Percentiles rank a stretch among this genome's conserved stretches.
Evolutionary conservation across 2,797 vertebrate species (phyloP).

Genomic region (Catamblyrhynchus diadema): DNA sequence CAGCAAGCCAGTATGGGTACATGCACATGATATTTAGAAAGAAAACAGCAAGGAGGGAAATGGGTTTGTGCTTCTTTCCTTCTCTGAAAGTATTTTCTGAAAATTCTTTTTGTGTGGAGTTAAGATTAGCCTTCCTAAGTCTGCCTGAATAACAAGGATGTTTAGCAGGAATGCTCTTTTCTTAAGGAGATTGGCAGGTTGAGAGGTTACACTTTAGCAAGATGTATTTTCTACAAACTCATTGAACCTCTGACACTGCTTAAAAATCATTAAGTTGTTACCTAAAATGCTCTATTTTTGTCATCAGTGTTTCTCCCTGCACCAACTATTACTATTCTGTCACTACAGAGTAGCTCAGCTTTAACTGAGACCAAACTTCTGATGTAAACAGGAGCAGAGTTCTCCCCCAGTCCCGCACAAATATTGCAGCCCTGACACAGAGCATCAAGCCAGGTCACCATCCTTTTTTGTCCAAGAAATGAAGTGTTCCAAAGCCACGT

Average conservation of each 20-base stretch:
- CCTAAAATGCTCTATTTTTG: background rate
- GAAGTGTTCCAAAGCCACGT: background rate
- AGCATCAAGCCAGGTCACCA: background rate
- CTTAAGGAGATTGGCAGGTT: background rate
- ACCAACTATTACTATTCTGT: background rate
- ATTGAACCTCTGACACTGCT: background rate
- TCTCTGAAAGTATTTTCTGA: background rate
- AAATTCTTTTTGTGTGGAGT: background rate
- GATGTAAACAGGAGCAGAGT: background rate
- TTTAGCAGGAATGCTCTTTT: background rate
- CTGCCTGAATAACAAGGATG: background rate
- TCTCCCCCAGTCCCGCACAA: background rate
- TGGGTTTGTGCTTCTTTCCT: background rate
- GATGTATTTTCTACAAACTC: background rate
- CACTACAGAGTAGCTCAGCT: background rate
- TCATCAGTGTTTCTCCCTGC: background rate
- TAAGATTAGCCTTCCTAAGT: background rate
- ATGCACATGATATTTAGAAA: background rate
- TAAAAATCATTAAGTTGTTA: background rate
- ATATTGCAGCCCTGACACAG: background rate
- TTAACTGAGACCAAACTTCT: background rate
- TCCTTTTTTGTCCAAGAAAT: background rate
- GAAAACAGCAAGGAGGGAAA: background rate
- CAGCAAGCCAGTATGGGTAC: background rate
- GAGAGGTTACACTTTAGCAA: background rate